Base-by-base conservation (phyloP, 2,797 vertebrate species). In the Manis pentadactyla region DNA sequence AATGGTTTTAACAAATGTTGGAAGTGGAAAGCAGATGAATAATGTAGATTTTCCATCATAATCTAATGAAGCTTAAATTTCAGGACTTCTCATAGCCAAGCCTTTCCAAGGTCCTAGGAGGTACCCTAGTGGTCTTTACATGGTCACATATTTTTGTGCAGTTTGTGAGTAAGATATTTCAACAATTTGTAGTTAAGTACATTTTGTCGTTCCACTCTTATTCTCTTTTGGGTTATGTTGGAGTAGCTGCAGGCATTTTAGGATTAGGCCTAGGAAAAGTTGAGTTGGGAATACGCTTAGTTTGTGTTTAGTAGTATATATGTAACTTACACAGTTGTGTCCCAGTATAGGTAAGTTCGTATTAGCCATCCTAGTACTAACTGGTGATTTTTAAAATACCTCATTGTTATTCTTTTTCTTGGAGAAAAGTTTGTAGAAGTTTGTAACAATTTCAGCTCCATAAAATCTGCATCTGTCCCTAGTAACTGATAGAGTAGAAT, bases 251-350 rank as follows among this genome's bases (percentile, higher is more conserved):
- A 21, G 61, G 29, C 66, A 75, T 95, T 94, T 61, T 64, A 12
- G 79, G 31, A 81, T 96, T 85, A 63, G 19, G 25, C 39, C 71
- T 85, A 94, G 53, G 55, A 94, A 92, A 78, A 42, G 3, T n/a
- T 49, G 31, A 61, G 14, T 39, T 61, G 64, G 25, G 9, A 31
- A 61, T 77, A 69, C 18, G 31, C 83, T 79, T 74, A 78, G 64
- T 83, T 78, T 85, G 46, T 37, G 4, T 92, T 83, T 94, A 49
- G 25, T 90, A 61, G 27, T 63, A 8, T 59, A 15, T 29, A 15
- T 83, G 6, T 78, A 39, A 55, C 63, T 49, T 86, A 64, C 14
- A 64, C 14, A 69, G 8, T 73, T 7, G 49, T 89, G 81, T 86
- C 66, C 85, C 31, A 55, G 7, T 57, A 15, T 69, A 82, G 34